Evolutionary conservation across 2,888 invertebrate species (phyloP).

Genomic region (Mylabris sibirica): DNA sequence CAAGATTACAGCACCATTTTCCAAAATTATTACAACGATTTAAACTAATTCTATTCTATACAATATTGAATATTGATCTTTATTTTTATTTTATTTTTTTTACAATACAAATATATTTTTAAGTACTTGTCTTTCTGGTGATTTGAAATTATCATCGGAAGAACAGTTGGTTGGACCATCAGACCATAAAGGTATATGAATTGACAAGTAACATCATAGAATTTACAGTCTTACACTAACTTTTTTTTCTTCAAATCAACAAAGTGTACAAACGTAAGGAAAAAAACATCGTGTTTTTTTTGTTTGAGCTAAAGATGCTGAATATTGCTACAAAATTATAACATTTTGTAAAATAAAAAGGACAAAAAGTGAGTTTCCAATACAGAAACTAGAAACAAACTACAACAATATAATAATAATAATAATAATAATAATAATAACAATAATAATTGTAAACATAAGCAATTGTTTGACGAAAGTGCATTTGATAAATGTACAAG

Average conservation of each 20-base stretch:
- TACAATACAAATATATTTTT: background rate
- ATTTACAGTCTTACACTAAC: slow-evolving; percentile 34
- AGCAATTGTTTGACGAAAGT: slow-evolving; percentile 38
- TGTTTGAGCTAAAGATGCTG: slow-evolving; percentile 33
- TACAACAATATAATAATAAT: slow-evolving; percentile 19
- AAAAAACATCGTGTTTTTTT: background rate
- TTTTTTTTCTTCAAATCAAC: slow-evolving; percentile 36
- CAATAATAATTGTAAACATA: slow-evolving; percentile 27
- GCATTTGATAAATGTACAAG: slow-evolving; percentile 35
- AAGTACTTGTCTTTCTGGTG: background rate
- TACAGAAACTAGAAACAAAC: slow-evolving; percentile 31
- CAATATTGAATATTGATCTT: background rate
- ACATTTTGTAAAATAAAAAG: slow-evolving; percentile 44
- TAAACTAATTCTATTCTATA: background rate
- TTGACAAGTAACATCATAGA: slow-evolving; percentile 33
- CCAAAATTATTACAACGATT: background rate
- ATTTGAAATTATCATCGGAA: slow-evolving; percentile 4
- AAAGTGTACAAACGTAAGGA: slow-evolving; percentile 39
- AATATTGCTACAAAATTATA: slow-evolving; percentile 49
- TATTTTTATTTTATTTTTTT: background rate
- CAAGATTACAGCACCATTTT: slow-evolving; percentile 9
- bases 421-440: slow-evolving; percentile 14
- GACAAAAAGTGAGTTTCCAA: slow-evolving; percentile 26
- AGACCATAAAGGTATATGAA: slow-evolving; percentile 29
- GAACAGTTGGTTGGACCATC: slow-evolving; percentile 30